Evolutionary conservation across 2,113 vertebrate species (phyloP), one percentile per base, ranked within the genome.

Genomic region (Cebidichthys violaceus): DNA sequence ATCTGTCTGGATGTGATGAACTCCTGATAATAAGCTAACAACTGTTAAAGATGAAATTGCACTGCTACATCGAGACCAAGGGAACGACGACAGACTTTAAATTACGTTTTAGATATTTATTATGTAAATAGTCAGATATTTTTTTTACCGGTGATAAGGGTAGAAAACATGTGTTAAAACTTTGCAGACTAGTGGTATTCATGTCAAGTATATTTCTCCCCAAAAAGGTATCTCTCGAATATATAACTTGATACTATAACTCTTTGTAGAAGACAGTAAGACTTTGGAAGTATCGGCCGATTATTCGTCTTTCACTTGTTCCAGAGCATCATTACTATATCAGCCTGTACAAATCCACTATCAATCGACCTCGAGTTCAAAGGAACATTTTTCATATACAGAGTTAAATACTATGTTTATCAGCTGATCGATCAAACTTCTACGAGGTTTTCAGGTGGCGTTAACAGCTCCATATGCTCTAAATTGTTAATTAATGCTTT

Each of bases 401-500:
- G 22, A 14, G 9, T 33, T 60, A 57, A 62, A 75, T 14, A 41
- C 20, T 33, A 20, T n/a, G 29, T 52, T 22, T 3, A 77, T 20
- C 35, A 68, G 33, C 47, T 14, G n/a, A 24, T 37, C 9, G 47
- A 52, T 79, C 50, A 61, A 64, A 73, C 14, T 0, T 64, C 29
- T 45, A 11, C 54, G 55, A 52, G 31, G 55, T 45, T 27, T 43
- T 60, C 50, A 22, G 75, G 55, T 65, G 22, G 35, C 20, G 4
- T 55, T 65, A 10, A 61, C 11, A 31, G 61, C 55, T 61, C 24
- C 54, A 69, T 55, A 45, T 72, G 74, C 62, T 74, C 72, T 79
- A 13, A 84, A 74, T 17, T 67, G 20, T 54, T 72, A 59, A 78
- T 74, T 71, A 71, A 77, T 45, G 8, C 20, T 71, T 78, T 78